Evolutionary conservation across 53 echinoderm and acorn worm genomes (phyloP), one percentile per base, ranked within the genome.

Genomic region (Crossaster papposus): DNA sequence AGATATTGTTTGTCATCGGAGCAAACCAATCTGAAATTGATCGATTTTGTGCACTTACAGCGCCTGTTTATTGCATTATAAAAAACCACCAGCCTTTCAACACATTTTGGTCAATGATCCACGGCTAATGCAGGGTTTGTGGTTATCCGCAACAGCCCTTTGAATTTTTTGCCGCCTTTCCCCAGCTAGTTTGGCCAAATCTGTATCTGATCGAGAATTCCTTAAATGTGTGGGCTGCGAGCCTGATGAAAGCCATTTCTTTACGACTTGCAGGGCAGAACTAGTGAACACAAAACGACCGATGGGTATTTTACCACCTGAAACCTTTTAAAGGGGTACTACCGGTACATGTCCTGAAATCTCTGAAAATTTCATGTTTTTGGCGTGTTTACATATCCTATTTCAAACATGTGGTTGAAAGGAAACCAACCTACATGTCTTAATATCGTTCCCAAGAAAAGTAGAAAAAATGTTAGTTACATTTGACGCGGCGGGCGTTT

Each of bases 91-190:
- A n/a, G 24, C 17, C n/a, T n/a, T 68, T 26, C 2, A 58, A 26
- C 53, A 58, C 22, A 81, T 32, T 35, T 17, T 58, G 62, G 22
- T 32, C 81, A 81, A 30, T 31, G 58, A 81, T 58, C 30, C 30
- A 34, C 23, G 63, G 23, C 58, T 81, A 81, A 81, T 81, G 81
- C 52, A 30, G 32, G 81, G 22, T n/a, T 81, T 81, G 81, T 62
- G 81, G 81, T 68, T 12, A 11, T 6, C 28, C 28, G 22, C 24
- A 68, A 68, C 68, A 26, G 1, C 68, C 7, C 68, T 68, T 68
- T 68, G 11, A 26, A 44, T 8, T 68, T n/a, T 24, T 68, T 3
- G 29, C 68, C 68, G 68, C 68, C 29, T 68, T 10, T 28, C 68
- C 28, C 26, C 4, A 28, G 62, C 62, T 62, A 23, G 28, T 14